Evolutionary conservation across 2,113 vertebrate genomes (phyloP).

Genomic region (Galbula dea): DNA sequence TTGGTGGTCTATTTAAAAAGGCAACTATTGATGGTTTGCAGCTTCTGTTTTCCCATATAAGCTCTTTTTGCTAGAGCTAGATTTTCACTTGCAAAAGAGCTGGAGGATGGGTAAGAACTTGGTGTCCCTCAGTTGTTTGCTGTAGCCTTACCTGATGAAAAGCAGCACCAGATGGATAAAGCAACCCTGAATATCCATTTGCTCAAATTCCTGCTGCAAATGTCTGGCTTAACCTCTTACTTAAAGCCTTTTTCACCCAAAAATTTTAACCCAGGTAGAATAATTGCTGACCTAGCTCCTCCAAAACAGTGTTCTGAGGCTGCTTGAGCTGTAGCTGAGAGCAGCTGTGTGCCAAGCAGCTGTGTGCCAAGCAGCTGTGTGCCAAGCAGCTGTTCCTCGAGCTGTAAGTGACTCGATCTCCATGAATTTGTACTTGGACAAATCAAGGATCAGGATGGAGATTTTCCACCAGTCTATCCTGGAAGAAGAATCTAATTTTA

Average conservation of each 20-base stretch:
- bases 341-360: neutral
- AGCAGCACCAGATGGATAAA: neutral
- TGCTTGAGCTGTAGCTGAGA: neutral
- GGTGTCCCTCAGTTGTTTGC: neutral
- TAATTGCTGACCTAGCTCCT: neutral
- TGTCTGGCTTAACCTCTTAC: neutral
- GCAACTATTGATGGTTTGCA: neutral
- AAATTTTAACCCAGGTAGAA: neutral
- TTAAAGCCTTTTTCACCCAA: neutral
- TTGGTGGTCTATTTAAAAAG: neutral
- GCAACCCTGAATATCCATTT: neutral
- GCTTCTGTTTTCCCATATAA: neutral
- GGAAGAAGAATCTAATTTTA: neutral
- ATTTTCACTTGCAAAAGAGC: neutral
- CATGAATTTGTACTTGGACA: neutral
- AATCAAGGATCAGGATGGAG: neutral
- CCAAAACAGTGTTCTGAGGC: neutral
- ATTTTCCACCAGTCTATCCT: neutral
- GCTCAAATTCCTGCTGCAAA: neutral
- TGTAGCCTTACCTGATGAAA: neutral
- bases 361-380: fast-evolving
- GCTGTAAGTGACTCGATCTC: neutral
- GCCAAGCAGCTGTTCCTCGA: neutral
- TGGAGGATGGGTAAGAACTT: neutral
- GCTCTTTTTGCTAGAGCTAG: neutral